Conservation (phyloP, 2,797 vertebrate genomes). For the Pelodytes ibericus region DNA sequence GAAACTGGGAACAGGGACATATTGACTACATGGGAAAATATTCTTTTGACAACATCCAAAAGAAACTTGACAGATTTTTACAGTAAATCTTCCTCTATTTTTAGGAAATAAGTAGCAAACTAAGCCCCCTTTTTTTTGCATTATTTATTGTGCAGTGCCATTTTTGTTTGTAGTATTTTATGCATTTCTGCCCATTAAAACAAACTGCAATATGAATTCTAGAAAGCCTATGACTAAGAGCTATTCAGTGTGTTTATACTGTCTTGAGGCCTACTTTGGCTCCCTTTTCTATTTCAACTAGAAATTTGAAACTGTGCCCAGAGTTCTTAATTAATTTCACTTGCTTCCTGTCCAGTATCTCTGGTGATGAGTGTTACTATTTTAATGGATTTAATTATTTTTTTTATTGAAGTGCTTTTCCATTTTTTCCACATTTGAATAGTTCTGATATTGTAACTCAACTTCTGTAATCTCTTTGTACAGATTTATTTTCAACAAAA, state of each 20-base stretch:
- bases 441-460: neutral
- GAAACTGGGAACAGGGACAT: conserved; percentile 74
- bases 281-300: neutral
- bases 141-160: conserved; percentile 54
- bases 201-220: neutral
- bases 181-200: neutral
- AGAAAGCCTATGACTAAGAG: neutral
- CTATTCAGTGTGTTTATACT: neutral
- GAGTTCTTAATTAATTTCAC: neutral
- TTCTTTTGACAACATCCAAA: conserved; percentile 75
- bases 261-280: no score
- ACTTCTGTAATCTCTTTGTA: neutral
- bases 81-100: conserved; percentile 55
- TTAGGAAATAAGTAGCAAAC: neutral
- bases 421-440: neutral
- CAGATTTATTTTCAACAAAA: no score
- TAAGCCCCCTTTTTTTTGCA: neutral
- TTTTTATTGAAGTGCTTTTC: no score
- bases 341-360: neutral
- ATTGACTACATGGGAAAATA: conserved; percentile 80
- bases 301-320: neutral
- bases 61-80: conserved; percentile 76
- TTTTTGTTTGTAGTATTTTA: neutral
- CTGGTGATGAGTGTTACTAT: neutral
- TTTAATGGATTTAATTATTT: neutral